phyloP scores from a whole-genome alignment of 2,797 vertebrate species.

The Arnoldichthys spilopterus region DNA sequence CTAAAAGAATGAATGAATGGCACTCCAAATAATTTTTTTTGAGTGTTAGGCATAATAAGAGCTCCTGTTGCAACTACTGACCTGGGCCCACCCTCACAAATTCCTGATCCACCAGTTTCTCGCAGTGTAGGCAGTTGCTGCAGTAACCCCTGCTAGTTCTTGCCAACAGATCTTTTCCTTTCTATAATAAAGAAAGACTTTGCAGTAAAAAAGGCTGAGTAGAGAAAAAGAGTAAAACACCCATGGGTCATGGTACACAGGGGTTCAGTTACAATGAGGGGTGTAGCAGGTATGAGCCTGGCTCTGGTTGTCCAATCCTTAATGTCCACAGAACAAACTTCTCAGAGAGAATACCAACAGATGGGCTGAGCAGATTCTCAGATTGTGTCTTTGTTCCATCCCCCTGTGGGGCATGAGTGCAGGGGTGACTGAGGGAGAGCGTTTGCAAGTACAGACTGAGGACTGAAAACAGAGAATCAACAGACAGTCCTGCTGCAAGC shows the following conservation, averaged over 20 bases:
- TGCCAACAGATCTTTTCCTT: neutral
- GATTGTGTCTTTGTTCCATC: neutral
- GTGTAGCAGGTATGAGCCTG: neutral
- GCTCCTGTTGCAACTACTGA: neutral
- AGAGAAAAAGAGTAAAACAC: neutral
- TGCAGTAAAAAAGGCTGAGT: neutral
- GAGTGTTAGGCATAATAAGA: neutral
- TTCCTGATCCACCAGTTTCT: neutral
- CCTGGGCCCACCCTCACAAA: constrained; percentile 5
- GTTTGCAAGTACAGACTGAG: neutral
- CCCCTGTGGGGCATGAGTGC: neutral
- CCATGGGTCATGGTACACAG: neutral
- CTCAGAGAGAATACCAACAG: neutral
- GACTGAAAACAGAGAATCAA: constrained; percentile 29
- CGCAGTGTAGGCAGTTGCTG: neutral
- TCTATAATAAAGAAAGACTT: neutral
- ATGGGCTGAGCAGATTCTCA: neutral
- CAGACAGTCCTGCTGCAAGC: constrained; percentile 35
- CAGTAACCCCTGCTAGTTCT: neutral
- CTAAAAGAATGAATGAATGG: neutral
- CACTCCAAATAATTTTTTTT: neutral
- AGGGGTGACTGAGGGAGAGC: neutral
- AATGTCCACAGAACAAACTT: neutral
- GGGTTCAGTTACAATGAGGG: neutral
- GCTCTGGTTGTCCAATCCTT: neutral